phyloP scores from a whole-genome alignment of 2,113 vertebrate genomes.

The Phyllostomus hastatus region DNA sequence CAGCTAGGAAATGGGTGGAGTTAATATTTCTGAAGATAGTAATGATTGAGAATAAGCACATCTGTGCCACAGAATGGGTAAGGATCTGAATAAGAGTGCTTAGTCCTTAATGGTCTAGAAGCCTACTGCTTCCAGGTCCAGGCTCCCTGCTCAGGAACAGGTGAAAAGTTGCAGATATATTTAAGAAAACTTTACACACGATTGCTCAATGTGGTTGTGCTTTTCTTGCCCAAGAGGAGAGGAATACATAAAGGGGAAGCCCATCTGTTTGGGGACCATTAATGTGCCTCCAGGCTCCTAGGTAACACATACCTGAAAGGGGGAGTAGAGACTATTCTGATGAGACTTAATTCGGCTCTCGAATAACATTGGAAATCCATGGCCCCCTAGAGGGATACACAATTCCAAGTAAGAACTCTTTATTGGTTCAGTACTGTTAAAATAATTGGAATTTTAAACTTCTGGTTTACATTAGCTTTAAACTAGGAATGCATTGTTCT shows the following conservation, averaged over 20 bases:
- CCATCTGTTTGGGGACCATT: constrained; percentile 34
- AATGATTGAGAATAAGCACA: background rate
- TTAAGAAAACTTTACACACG: constrained; percentile 27
- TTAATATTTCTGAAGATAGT: background rate
- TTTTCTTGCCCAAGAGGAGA: background rate
- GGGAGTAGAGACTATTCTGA: background rate
- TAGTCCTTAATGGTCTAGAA: background rate
- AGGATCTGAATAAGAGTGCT: background rate
- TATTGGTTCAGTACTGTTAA: background rate
- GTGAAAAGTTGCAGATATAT: background rate
- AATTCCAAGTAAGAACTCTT: constrained; percentile 18
- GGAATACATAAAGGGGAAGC: background rate
- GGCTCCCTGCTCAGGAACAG: background rate
- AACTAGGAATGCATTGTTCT: background rate
- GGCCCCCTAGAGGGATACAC: background rate
- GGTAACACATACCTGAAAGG: constrained; percentile 18
- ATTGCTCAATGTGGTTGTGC: background rate
- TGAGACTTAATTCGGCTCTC: background rate
- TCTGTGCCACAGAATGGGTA: background rate
- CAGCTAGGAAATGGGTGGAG: background rate
- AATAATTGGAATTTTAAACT: background rate
- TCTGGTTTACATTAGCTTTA: background rate
- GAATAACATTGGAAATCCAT: background rate
- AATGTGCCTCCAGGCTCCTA: background rate
- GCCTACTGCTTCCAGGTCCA: background rate